Base-by-base conservation (phyloP, 92 coral and sea anemone genomes). In the Epizoanthus stellaris region DNA sequence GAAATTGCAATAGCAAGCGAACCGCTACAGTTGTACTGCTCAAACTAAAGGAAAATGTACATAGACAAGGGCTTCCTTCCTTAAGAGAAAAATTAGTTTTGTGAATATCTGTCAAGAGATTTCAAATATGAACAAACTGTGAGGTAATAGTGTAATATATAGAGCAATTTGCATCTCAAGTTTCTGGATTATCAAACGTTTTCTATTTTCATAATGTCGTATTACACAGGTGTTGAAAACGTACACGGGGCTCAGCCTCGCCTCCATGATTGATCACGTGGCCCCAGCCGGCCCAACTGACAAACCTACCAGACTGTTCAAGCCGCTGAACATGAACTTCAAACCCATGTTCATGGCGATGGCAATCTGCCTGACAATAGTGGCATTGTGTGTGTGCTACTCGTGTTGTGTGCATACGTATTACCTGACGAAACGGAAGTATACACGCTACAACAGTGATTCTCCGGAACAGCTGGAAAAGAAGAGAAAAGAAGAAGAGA, bases 361-460 rank as follows among this genome's bases (percentile, higher is more conserved):
- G 3, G 87, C 91, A 6, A 80, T 75, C 17, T 67, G 80, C 14
- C 14, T 75, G 2, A 5, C 67, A 7, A 3, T 65, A 36, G 67
- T 88, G 23, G 80, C 81, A 3, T 17, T 62, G 6, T 88, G 87
- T 17, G 58, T 88, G 12, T 88, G 91, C 56, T 82, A 36, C 6
- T 74, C 87, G 7, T 88, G 91, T 52, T 81, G 87, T 9, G 75
- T 81, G 6, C 91, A 88, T 17, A 81, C 70, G 1, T 88, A 87
- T 87, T 88, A 88, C 36, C 52, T 88, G 45, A 47, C 47, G 23
- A 88, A 82, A 61, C 74, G 57, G 63, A 88, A 88, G 23, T 88
- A 54, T 77, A 88, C 91, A 9, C 45, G 67, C 57, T 61, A 73
- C 85, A 88, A 88, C 70, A 88, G 91, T 30, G 67, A 88, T 45